phyloP scores from a whole-genome alignment of 2,113 vertebrate species.

The Pelecanoides urinatrix region DNA sequence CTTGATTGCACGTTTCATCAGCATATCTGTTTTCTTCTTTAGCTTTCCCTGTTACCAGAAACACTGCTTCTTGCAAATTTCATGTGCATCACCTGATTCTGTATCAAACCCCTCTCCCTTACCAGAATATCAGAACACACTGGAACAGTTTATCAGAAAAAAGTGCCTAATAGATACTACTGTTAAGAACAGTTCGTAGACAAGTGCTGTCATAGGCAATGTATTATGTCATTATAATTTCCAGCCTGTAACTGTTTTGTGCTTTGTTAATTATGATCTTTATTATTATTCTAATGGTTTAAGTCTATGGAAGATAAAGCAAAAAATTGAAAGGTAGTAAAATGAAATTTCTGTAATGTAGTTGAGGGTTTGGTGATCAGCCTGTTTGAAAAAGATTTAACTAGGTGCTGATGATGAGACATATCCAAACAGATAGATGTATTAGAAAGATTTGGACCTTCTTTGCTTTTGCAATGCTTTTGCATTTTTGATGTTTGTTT shows the following conservation, averaged over 20 bases:
- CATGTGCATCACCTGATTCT: neutral
- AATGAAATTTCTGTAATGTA: neutral
- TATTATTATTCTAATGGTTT: neutral
- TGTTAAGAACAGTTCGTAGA: neutral
- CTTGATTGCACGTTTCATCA: neutral
- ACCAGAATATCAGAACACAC: neutral
- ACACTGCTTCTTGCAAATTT: neutral
- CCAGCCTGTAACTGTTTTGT: neutral
- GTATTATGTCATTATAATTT: neutral
- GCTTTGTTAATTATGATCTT: neutral
- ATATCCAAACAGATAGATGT: neutral
- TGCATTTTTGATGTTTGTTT: neutral
- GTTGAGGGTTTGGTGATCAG: neutral
- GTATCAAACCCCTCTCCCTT: neutral
- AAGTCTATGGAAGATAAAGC: neutral
- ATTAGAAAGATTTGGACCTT: neutral
- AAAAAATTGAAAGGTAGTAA: neutral
- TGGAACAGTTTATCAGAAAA: neutral
- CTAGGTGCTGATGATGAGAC: neutral
- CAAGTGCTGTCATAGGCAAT: neutral
- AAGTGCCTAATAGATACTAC: neutral
- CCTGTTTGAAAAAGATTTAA: neutral
- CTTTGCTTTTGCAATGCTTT: neutral
- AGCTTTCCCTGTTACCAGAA: neutral
- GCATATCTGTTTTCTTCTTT: neutral